phyloP scores from a whole-genome alignment of 1,140 invertebrate genomes.

The Zaprionus tsacasi region DNA sequence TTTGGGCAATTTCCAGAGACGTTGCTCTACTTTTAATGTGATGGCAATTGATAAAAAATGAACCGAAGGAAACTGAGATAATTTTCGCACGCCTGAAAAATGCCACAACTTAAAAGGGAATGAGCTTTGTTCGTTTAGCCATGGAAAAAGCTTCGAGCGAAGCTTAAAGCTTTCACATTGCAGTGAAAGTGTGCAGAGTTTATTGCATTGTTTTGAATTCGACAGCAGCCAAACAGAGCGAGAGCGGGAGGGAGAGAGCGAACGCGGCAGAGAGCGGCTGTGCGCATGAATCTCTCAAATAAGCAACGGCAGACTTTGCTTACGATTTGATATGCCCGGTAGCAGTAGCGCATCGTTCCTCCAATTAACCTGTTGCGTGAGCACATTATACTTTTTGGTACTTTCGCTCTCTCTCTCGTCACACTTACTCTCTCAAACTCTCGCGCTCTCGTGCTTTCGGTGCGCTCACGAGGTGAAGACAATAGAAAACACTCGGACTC shows the following conservation, averaged over 20 bases:
- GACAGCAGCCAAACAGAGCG: conserved; percentile 18
- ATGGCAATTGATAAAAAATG: conserved; percentile 24
- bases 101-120: conserved; percentile 67
- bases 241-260: conserved; percentile 1
- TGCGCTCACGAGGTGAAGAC: conserved; percentile 42
- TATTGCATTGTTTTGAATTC: conserved; percentile 71
- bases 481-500: conserved; percentile 14
- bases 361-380: conserved; percentile 76
- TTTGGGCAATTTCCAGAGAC: conserved; percentile 11
- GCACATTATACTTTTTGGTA: conserved; percentile 11
- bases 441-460: conserved; percentile 20
- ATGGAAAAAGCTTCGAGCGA: conserved; percentile 41
- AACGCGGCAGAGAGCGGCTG: conserved; percentile 6
- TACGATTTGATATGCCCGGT: conserved; percentile 8
- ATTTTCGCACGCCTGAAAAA: conserved; percentile 70
- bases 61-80: conserved; percentile 22
- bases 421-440: conserved; percentile 3
- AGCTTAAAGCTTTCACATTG: conserved; percentile 57
- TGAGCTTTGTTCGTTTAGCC: conserved; percentile 52
- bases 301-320: conserved; percentile 25
- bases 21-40: neutral
- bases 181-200: conserved; percentile 77
- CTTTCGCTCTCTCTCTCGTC: conserved; percentile 7
- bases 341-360: conserved; percentile 39
- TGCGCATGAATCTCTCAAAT: conserved; percentile 58